phyloP scores from a whole-genome alignment of 2,113 vertebrate genomes.

The Rhadina sibilatrix region DNA sequence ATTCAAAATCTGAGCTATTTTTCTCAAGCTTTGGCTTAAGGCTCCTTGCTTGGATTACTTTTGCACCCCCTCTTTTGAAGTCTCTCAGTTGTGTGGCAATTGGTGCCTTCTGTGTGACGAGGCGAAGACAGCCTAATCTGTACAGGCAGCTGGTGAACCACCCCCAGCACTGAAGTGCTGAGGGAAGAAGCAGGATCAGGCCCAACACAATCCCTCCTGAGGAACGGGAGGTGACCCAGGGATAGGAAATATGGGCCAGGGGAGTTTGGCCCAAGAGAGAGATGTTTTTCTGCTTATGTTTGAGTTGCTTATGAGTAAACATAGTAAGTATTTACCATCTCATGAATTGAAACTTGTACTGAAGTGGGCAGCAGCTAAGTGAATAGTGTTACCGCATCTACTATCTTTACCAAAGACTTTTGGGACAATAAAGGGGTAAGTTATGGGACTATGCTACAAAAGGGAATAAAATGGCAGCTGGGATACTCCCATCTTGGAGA shows the following conservation, averaged over 20 bases:
- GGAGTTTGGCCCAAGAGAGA: neutral
- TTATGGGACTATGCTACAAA: neutral
- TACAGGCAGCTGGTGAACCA: neutral
- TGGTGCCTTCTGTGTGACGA: neutral
- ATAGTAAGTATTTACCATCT: neutral
- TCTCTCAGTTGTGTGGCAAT: neutral
- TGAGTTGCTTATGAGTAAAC: neutral
- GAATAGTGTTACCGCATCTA: neutral
- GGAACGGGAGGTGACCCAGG: neutral
- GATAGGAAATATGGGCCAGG: neutral
- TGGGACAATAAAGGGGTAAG: neutral
- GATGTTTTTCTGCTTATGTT: neutral
- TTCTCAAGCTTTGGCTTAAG: neutral
- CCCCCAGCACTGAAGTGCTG: neutral
- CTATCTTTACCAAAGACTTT: neutral
- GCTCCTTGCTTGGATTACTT: neutral
- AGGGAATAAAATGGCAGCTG: neutral
- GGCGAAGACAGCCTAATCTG: neutral
- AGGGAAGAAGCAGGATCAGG: neutral
- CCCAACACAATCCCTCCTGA: neutral
- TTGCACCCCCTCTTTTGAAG: neutral
- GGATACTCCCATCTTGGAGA: neutral
- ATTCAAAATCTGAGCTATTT: neutral
- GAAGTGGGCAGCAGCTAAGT: neutral
- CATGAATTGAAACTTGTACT: neutral